phyloP scores from a whole-genome alignment of 2,797 vertebrate species.

The Spea hammondii region DNA sequence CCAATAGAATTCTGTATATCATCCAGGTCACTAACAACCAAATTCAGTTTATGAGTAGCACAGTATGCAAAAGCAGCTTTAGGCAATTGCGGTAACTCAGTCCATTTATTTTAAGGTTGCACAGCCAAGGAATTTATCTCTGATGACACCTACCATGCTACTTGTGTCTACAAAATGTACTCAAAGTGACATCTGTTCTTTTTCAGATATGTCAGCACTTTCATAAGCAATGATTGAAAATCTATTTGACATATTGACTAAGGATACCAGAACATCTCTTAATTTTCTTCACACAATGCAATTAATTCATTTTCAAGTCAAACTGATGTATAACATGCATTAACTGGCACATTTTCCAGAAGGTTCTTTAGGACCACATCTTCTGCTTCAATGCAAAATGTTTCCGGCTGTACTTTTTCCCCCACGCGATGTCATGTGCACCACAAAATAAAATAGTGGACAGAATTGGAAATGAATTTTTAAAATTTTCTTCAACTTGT shows the following conservation, averaged over 20 bases:
- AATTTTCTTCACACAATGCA: constrained; percentile 3
- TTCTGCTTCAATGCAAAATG: background rate
- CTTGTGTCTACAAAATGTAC: too few relatives aligned
- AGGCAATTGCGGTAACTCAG: background rate
- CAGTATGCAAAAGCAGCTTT: background rate
- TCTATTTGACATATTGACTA: background rate
- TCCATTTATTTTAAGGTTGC: too few relatives aligned
- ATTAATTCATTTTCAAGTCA: background rate
- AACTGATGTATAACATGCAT: background rate
- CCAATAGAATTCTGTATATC: constrained; percentile 9
- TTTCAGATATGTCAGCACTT: too few relatives aligned
- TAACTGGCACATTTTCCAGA: background rate
- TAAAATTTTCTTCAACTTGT: background rate
- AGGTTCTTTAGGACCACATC: background rate
- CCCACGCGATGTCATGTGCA: background rate
- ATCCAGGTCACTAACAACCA: constrained; percentile 8
- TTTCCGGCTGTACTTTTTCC: background rate
- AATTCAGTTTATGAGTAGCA: background rate
- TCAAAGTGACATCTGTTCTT: too few relatives aligned
- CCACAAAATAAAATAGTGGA: background rate
- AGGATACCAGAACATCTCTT: background rate
- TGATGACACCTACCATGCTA: too few relatives aligned
- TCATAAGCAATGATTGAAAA: too few relatives aligned
- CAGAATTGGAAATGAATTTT: background rate
- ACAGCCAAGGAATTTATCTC: too few relatives aligned